Evolutionary conservation across 2,797 vertebrate genomes (phyloP), one percentile per base, ranked within the genome.

Genomic region (Enteromius radiatus): DNA sequence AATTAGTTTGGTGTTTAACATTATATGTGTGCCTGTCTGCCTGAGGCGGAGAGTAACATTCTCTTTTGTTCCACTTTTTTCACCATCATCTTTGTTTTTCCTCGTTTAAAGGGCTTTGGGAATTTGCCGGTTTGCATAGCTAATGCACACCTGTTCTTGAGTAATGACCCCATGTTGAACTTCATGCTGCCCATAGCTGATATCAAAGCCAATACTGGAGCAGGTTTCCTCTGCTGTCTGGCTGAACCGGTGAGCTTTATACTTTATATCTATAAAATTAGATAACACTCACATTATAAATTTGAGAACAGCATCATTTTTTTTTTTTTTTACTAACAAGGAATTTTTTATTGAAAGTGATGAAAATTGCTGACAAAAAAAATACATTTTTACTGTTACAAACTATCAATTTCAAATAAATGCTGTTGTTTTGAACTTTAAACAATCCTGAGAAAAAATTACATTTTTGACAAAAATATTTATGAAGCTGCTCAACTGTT

Each of bases 91-190:
- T 28, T 59, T 47, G 31, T 38, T 59, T 12, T 31, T 52, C 54
- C 67, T 84, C 82, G 75, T 65, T 68, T 65, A 26, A 85, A 97
- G 96, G 96, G 96, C 38, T 96, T 96, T 91, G 95, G 93, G 83
- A 93, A 93, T 79, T 91, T 96, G 64, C 96, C 96, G 8, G 92
- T 96, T 88, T 96, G 95, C 92, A 96, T 96, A 95, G 95, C 93
- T 78, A 96, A 96, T 88, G 96, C 95, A 78, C 95, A 95, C 71
- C 86, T 95, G 80, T 95, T 94, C 0, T 86, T 96, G 87, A 96
- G 94, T 85, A 95, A 96, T 26, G 92, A 96, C 83, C 94, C 94
- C 47, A 94, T 95, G 81, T 87, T 87, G 68, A 96, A 95, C 69
- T 96, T 96, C 43, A 4, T 94, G 43, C 89, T 96, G 89, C 95